A percentile compares a stretch with the other conserved stretches of the same genome.
phyloP scores from a whole-genome alignment of 2,888 invertebrate genomes.

The Drosophila recens region DNA sequence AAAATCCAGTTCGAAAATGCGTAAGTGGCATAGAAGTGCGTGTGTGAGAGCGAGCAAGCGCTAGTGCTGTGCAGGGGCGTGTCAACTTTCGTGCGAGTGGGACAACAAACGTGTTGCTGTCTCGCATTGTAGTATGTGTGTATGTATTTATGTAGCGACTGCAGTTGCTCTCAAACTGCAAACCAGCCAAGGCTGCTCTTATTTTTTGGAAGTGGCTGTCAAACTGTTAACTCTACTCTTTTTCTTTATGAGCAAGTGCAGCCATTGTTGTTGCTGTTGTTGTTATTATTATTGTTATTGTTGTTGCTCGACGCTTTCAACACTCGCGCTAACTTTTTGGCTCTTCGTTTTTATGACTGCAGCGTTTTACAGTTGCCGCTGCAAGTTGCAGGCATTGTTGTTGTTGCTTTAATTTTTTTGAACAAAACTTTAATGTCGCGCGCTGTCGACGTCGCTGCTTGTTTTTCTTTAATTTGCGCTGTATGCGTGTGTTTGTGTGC shows the following conservation, averaged over 20 bases:
- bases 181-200: slow-evolving; percentile 5
- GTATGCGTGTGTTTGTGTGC: slow-evolving; percentile 10
- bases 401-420: slow-evolving; percentile 36
- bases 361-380: slow-evolving; percentile 53
- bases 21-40: slow-evolving; percentile 6
- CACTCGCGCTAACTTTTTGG: slow-evolving; percentile 53
- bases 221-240: slow-evolving; percentile 13
- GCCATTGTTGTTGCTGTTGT: slow-evolving; percentile 40
- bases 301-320: slow-evolving; percentile 51
- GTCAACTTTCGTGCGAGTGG: slow-evolving; percentile 54
- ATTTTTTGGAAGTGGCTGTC: slow-evolving; percentile 6
- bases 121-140: slow-evolving; percentile 5
- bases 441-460: slow-evolving; percentile 43
- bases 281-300: slow-evolving; percentile 32
- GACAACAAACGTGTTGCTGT: slow-evolving; percentile 20
- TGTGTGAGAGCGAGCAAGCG: slow-evolving; percentile 18
- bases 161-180: slow-evolving; percentile 32
- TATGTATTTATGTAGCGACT: slow-evolving; percentile 2
- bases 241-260: slow-evolving; percentile 49
- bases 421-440: slow-evolving; percentile 49
- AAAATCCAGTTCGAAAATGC: slow-evolving; percentile 59
- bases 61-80: slow-evolving; percentile 51
- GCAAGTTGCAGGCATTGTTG: slow-evolving; percentile 38
- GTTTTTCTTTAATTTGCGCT: slow-evolving; percentile 78
- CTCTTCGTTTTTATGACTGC: slow-evolving; percentile 60